Conservation (phyloP, 2,888 invertebrate species). For the Chelonus formosanus region DNA sequence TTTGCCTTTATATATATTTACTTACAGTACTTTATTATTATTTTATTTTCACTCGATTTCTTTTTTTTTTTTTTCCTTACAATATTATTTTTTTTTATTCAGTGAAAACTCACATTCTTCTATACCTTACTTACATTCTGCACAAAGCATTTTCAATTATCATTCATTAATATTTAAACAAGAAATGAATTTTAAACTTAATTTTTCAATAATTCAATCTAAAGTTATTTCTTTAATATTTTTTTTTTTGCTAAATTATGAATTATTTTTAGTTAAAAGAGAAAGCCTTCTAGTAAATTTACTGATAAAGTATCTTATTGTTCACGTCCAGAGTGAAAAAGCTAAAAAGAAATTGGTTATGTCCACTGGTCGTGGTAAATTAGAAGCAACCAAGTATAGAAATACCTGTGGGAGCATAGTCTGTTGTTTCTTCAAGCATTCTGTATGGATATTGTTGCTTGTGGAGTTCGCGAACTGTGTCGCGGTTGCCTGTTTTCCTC, state of each 20-base stretch:
- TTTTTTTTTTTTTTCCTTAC: conserved; percentile 1
- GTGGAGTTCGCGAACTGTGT: conserved; percentile 17
- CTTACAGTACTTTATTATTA: conserved; percentile 9
- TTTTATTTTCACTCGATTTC: conserved; percentile 12
- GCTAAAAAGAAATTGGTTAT: not conserved
- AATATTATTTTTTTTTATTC: conserved; percentile 11
- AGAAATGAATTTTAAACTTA: too few species aligned
- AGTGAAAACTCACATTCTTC: conserved; percentile 11
- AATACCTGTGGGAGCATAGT: conserved; percentile 12
- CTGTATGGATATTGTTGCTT: conserved; percentile 4
- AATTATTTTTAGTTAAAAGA: too few species aligned
- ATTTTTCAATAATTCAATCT: too few species aligned
- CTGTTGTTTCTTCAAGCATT: not conserved
- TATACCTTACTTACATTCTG: too few species aligned
- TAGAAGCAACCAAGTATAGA: conserved; percentile 10
- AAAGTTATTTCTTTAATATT: too few species aligned
- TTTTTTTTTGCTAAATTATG: too few species aligned
- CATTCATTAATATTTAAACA: too few species aligned
- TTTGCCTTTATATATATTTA: not conserved
- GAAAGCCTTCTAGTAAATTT: too few species aligned
- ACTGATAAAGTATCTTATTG: too few species aligned
- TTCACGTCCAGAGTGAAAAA: too few species aligned
- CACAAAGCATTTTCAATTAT: too few species aligned
- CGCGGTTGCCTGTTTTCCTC: conserved; percentile 18
- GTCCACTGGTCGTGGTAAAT: conserved; percentile 6